These are phyloP conservation scores for Enteromius radiatus DNA, from an alignment of 2,797 vertebrate genomes.

Conservation along the genomic window DNA sequence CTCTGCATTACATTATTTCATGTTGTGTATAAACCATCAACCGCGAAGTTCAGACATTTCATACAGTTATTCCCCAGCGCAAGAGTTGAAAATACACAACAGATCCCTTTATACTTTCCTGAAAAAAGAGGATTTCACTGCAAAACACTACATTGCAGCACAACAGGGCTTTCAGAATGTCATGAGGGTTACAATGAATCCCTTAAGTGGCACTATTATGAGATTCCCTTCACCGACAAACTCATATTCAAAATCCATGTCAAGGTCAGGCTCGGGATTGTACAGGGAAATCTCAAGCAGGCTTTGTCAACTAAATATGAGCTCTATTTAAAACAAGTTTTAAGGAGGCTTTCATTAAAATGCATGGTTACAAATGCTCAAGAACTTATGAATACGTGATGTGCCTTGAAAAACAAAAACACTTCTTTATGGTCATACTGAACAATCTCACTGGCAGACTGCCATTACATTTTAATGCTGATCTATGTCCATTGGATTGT, in stretches of 20 bases:
- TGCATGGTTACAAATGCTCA: slow-evolving; percentile 60
- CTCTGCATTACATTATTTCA: slow-evolving; percentile 25
- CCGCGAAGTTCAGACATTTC: neutral
- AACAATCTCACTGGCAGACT: neutral
- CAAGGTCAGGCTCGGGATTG: slow-evolving; percentile 7
- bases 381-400: slow-evolving; percentile 68
- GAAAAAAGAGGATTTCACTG: neutral
- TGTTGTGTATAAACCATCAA: slow-evolving; percentile 3
- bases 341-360: slow-evolving; percentile 54
- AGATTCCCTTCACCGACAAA: neutral
- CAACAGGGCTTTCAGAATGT: slow-evolving; percentile 15
- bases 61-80: neutral
- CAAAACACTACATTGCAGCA: neutral
- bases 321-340: slow-evolving; percentile 65
- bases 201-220: slow-evolving; percentile 20
- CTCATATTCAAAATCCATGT: slow-evolving; percentile 3
- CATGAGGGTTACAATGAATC: slow-evolving; percentile 25
- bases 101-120: neutral
- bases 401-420: neutral
- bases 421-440: neutral
- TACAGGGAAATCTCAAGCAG: neutral
- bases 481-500: neutral
- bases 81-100: neutral
- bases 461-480: neutral
- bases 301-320: slow-evolving; percentile 54